Base-by-base conservation (phyloP, 2,797 vertebrate species). In the Percopsis omiscomaycus region DNA sequence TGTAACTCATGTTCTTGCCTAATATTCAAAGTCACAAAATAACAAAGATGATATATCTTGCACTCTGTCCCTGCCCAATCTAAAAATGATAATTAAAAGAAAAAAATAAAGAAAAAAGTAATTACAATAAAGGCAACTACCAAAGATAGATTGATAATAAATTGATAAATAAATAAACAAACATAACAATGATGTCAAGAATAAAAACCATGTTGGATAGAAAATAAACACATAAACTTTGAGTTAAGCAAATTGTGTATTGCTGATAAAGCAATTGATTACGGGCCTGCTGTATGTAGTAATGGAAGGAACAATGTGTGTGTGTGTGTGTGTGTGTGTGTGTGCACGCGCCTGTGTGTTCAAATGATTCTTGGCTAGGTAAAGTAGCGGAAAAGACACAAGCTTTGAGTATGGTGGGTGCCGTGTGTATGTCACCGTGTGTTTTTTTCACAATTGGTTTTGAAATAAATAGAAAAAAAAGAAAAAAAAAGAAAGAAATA, bases 131-230 rank as follows among this genome's bases (percentile, higher is more conserved):
- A 50, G n/a, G 3, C 6, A n/a, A 13, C 14, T 49, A 5, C 14
- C 55, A 14, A 51, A 61, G n/a, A 50, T n/a, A 30, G 2, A 13
- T 49, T 5, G 5, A 49, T 15, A 30, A 30, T 15, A 49, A 59
- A 64, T 71, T 69, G 55, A 77, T 55, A 64, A 59, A 80, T 46
- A 64, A 50, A 5, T 54, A 4, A 10, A 52, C 22, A 50, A 81
- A 71, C 54, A 69, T 73, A 58, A 80, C 72, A 78, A 62, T 83
- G 16, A 58, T 57, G 37, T 28, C 71, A 77, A 78, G 46, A 74
- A 79, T 79, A 57, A 66, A 54, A 15, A 52, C 15, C 12, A 29
- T 32, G 47, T 50, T 29, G n/a, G 28, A 53, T 52, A 55, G 44
- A 68, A 42, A 14, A 32, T 16, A 59, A 57, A 59, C 12, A 68